Evolutionary conservation across 2,888 invertebrate genomes (phyloP), one percentile per base, ranked within the genome.

Genomic region (Cerastis rubricosa): DNA sequence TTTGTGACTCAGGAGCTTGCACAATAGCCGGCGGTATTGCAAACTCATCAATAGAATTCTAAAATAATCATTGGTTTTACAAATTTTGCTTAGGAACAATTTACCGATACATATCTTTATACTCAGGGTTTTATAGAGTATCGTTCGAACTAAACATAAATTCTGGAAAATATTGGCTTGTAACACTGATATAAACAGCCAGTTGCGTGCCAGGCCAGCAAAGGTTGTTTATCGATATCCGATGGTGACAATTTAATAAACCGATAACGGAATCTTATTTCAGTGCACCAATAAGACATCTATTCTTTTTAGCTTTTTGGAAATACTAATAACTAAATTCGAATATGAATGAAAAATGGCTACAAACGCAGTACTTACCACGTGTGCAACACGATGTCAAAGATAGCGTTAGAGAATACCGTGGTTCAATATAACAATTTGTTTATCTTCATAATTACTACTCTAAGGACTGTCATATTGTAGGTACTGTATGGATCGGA

Each of bases 11-110:
- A 40, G 6, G 47, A 5, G 35, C 25, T 81, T 72, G 29, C 69
- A 68, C 65, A 84, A 84, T 54, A 78, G 66, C 72, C 47, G 71
- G 71, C 72, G 65, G 17, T 63, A 70, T 63, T 67, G 25, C 22
- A 54, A 17, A 14, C 1, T 43, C 5, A 11, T 35, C 14, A 9
- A 25, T 71, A 1, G 2, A 45, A 71, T 0, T 17, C 14, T 17
- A n/a, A 19, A 29, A 40, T 11, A 40, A 19, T 47, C 9, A 19
- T 14, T 5, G 6, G 14, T 64, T 19, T 57, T 17, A 25, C 43
- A 19, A 25, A 54, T 4, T 14, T n/a, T 2, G 2, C 1, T 78
- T 7, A 40, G 7, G 29, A 57, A 29, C 3, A 47, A 40, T 29
- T n/a, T 9, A 43, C 9, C 1, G 14, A 19, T 6, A 17, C 1